Evolutionary conservation across 2,888 invertebrate genomes (phyloP).

Genomic region (Erynnis tages): DNA sequence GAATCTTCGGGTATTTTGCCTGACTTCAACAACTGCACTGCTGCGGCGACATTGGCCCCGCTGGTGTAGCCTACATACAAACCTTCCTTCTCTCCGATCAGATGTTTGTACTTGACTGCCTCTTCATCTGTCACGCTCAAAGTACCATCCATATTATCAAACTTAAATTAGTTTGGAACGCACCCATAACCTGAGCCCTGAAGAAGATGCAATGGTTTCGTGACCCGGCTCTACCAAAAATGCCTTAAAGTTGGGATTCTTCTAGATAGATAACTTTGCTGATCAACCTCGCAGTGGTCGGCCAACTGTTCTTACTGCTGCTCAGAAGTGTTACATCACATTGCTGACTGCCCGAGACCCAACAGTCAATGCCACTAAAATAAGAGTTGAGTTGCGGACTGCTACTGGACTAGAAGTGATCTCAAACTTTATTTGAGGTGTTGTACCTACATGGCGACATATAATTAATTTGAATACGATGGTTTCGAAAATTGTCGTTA

Average conservation of each 20-base stretch:
- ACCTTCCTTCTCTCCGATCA: conserved; percentile 67
- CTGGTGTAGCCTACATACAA: conserved; percentile 72
- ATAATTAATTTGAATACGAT: too few relatives aligned
- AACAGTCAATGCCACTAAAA: too few relatives aligned
- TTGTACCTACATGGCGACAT: too few relatives aligned
- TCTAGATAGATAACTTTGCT: too few relatives aligned
- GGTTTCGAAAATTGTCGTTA: too few relatives aligned
- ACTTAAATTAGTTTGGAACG: conserved; percentile 63
- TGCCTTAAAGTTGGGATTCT: conserved; percentile 56
- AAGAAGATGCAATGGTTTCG: conserved; percentile 68
- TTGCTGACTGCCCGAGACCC: too few relatives aligned
- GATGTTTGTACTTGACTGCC: conserved; percentile 53
- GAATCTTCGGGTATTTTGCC: conserved; percentile 61
- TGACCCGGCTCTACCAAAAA: conserved; percentile 68
- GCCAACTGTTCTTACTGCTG: too few relatives aligned
- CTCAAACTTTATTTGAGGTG: too few relatives aligned
- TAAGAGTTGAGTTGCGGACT: too few relatives aligned
- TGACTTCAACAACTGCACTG: conserved; percentile 62
- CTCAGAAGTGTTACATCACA: too few relatives aligned
- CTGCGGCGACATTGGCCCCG: conserved; percentile 71
- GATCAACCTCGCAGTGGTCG: too few relatives aligned
- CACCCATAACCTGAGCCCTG: conserved; percentile 74
- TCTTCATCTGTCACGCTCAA: conserved; percentile 67
- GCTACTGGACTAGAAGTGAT: too few relatives aligned
- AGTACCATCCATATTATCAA: conserved; percentile 64